Base-by-base conservation (phyloP, 2,888 invertebrate genomes). In the Baronia brevicornis region DNA sequence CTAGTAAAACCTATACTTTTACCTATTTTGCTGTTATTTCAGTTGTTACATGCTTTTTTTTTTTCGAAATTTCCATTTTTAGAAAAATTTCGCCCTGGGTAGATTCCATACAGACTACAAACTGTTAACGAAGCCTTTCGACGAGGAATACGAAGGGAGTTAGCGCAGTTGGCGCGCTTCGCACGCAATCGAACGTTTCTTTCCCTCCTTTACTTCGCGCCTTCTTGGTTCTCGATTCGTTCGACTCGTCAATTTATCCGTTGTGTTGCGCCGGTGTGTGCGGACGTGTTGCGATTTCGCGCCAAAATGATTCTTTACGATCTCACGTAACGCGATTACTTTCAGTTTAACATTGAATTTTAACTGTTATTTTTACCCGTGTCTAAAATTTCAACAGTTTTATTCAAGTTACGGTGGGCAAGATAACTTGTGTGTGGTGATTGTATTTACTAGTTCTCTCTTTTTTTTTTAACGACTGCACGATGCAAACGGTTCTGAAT, bases 401-500 rank as follows among this genome's bases (percentile, higher is more conserved):
- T 46, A 38, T 41, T 47, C 30, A 50, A 64, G 66, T 61, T 42
- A 46, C 41, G 51, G 44, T 56, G 68, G 60, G 54, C 39, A 41
- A 47, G 43, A 38, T 46, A 48, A 48, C 35, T n/a, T n/a, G n/a
- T 39, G 58, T 60, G 69, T 54, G 51, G 55, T 55, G 62, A 60
- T 60, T 48, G 57, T 54, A 49, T 53, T 54, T 54, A 44, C 50
- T 45, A 55, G 58, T 53, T 46, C 35, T 51, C 48, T 40, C 41
- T 44, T 41, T 50, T 44, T 56, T 56, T 48, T 54, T 50, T 41
- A 45, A 54, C 52, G 46, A 54, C 54, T 59, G 50, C 69, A 78
- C 70, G 57, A 79, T 80, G 80, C 70, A 66, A 72, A 71, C 63
- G 56, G 58, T 68, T 70, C 51, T 67, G 52, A 54, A 59, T 69